phyloP scores from a whole-genome alignment of 30 jellyfish, hydroid and myxozoan genomes.

The Aurelia sp. region DNA sequence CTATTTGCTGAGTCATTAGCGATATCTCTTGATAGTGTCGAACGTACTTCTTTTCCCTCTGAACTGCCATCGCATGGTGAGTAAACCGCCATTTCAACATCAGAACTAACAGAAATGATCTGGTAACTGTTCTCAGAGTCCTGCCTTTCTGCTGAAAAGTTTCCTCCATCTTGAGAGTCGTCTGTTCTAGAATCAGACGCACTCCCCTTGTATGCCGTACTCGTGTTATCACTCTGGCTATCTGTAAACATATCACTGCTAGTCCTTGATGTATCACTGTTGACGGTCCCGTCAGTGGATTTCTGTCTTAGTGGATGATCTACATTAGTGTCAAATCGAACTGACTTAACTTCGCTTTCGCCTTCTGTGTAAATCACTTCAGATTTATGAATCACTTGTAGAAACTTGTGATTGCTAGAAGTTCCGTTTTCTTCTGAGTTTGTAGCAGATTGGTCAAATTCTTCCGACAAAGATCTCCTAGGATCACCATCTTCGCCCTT shows the following conservation, averaged over 20 bases:
- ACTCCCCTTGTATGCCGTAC: not conserved
- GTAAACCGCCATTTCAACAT: not conserved
- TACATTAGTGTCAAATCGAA: not conserved
- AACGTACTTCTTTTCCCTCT: not conserved
- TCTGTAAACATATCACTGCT: not conserved
- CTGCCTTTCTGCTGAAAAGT: not conserved
- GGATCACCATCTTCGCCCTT: not conserved
- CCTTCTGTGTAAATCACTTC: slow-evolving; percentile 23
- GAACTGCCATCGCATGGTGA: not conserved
- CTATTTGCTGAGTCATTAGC: not conserved
- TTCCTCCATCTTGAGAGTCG: not conserved
- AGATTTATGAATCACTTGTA: slow-evolving; percentile 14
- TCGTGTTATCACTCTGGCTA: too few species aligned
- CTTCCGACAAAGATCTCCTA: slow-evolving; percentile 2
- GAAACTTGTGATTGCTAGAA: not conserved
- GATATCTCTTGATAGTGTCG: slow-evolving; percentile 31
- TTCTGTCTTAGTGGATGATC: not conserved
- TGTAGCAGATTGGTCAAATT: not conserved
- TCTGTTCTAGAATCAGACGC: not conserved
- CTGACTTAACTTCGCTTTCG: not conserved
- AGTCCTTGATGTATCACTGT: not conserved
- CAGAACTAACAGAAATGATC: not conserved
- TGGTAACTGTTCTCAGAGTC: slow-evolving; percentile 1
- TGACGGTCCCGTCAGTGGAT: not conserved
- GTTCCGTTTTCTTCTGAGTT: not conserved